Conservation (phyloP, 2,888 invertebrate species). For the Cryptocheilus praepositus region DNA sequence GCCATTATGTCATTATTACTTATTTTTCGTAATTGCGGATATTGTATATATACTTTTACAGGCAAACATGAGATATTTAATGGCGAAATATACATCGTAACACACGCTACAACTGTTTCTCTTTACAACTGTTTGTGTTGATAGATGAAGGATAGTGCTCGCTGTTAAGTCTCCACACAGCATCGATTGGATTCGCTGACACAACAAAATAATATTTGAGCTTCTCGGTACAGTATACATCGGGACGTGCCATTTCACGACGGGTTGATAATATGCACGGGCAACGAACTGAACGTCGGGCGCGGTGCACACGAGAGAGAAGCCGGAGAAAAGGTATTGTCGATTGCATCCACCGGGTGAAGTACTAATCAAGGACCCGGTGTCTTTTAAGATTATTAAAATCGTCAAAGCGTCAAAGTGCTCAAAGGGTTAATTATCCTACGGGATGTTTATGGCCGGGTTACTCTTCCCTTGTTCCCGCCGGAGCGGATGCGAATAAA, state of each 20-base stretch:
- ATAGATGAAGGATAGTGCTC: too few relatives aligned
- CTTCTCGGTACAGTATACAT: slow-evolving; percentile 36
- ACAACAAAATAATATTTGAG: slow-evolving; percentile 10
- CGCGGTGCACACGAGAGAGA: slow-evolving; percentile 22
- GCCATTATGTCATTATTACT: too few relatives aligned
- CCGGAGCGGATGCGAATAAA: slow-evolving; percentile 54
- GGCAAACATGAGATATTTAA: too few relatives aligned
- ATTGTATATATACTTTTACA: too few relatives aligned
- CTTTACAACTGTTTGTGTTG: too few relatives aligned
- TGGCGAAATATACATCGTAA: too few relatives aligned
- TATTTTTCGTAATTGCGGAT: too few relatives aligned
- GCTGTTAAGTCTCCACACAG: too few relatives aligned
- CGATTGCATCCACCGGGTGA: slow-evolving; percentile 61
- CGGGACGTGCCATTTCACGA: neutral
- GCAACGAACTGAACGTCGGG: slow-evolving; percentile 40
- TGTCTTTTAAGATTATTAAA: slow-evolving; percentile 73
- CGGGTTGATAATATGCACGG: slow-evolving; percentile 31
- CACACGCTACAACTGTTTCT: too few relatives aligned
- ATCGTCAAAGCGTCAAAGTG: slow-evolving; percentile 70
- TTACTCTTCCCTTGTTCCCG: slow-evolving; percentile 48
- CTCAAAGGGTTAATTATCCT: slow-evolving; percentile 74
- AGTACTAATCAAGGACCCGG: slow-evolving; percentile 67
- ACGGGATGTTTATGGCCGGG: slow-evolving; percentile 69
- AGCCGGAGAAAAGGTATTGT: slow-evolving; percentile 47
- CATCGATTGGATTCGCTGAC: neutral